phyloP scores from a whole-genome alignment of 2,888 invertebrate species.

The Subacronicta megacephala region DNA sequence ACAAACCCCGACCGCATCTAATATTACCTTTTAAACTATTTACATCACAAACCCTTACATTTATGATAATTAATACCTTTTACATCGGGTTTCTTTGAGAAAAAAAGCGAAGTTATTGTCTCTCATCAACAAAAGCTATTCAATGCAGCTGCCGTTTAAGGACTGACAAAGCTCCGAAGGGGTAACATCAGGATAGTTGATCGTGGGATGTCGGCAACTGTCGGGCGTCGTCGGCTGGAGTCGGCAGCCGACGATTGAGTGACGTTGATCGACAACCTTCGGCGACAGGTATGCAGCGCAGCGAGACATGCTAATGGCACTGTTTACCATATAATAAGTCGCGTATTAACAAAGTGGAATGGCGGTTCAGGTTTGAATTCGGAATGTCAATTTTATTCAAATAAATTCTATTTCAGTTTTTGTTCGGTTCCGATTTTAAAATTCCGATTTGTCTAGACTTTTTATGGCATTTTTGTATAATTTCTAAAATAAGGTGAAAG shows the following conservation, averaged over 20 bases:
- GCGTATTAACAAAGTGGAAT: slow-evolving; percentile 72
- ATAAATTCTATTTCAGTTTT: slow-evolving; percentile 59
- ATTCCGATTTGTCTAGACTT: slow-evolving; percentile 42
- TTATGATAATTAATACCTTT: slow-evolving; percentile 82
- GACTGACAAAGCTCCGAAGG: slow-evolving; percentile 82
- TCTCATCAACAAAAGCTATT: slow-evolving; percentile 78
- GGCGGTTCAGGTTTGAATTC: slow-evolving; percentile 61
- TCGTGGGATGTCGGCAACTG: slow-evolving; percentile 79
- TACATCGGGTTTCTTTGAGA: slow-evolving; percentile 56
- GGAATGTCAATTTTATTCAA: slow-evolving; percentile 63
- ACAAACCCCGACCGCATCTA: slow-evolving; percentile 51
- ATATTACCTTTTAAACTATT: slow-evolving; percentile 56
- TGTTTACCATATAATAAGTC: slow-evolving; percentile 88
- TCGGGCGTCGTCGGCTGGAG: slow-evolving; percentile 67
- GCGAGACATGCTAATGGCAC: slow-evolving; percentile 85
- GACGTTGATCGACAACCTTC: slow-evolving; percentile 86
- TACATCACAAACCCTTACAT: slow-evolving; percentile 62
- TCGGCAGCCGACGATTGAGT: slow-evolving; percentile 66
- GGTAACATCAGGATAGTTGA: slow-evolving; percentile 79
- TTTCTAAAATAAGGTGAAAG: slow-evolving; percentile 8
- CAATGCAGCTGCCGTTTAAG: slow-evolving; percentile 82
- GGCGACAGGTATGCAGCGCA: slow-evolving; percentile 69
- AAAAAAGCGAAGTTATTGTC: slow-evolving; percentile 73
- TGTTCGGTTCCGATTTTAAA: slow-evolving; percentile 36
- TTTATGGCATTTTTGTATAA: slow-evolving; percentile 21